These are phyloP conservation scores for Hofmannophila pseudospretella DNA, from an alignment of 2,888 invertebrate genomes.

Conservation along the genomic window DNA sequence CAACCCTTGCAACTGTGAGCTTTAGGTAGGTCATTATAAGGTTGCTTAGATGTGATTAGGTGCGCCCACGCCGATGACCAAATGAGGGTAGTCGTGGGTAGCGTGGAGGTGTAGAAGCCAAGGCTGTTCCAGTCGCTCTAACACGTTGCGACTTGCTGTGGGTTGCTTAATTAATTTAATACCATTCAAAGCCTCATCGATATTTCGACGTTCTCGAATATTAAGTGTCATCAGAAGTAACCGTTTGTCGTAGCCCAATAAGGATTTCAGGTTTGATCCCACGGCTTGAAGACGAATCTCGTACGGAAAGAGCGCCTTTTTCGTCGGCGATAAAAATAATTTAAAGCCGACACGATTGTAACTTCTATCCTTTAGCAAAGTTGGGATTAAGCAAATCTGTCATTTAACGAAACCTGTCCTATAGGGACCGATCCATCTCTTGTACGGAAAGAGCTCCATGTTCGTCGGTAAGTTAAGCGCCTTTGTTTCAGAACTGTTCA, in stretches of 20 bases:
- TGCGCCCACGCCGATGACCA: conserved; percentile 71
- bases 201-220: conserved; percentile 26
- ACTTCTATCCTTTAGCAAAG: too few species aligned
- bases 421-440: too few species aligned
- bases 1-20: conserved; percentile 61
- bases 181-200: conserved; percentile 48
- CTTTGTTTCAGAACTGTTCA: conserved; percentile 28
- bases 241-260: conserved; percentile 16
- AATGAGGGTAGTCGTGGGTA: conserved; percentile 75
- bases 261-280: conserved; percentile 11
- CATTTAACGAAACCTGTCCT: too few species aligned
- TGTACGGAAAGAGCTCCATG: too few species aligned
- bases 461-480: too few species aligned
- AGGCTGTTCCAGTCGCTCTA: conserved; percentile 69
- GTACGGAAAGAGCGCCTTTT: conserved; percentile 11
- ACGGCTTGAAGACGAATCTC: background rate
- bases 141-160: conserved; percentile 59
- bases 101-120: conserved; percentile 72
- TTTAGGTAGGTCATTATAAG: conserved; percentile 66
- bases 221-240: conserved; percentile 11
- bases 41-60: conserved; percentile 68
- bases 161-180: conserved; percentile 70
- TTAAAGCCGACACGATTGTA: too few species aligned
- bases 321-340: too few species aligned
- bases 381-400: too few species aligned